Evolutionary conservation across 2,797 vertebrate genomes (phyloP).

Genomic region (Melanogrammus aeglefinus): DNA sequence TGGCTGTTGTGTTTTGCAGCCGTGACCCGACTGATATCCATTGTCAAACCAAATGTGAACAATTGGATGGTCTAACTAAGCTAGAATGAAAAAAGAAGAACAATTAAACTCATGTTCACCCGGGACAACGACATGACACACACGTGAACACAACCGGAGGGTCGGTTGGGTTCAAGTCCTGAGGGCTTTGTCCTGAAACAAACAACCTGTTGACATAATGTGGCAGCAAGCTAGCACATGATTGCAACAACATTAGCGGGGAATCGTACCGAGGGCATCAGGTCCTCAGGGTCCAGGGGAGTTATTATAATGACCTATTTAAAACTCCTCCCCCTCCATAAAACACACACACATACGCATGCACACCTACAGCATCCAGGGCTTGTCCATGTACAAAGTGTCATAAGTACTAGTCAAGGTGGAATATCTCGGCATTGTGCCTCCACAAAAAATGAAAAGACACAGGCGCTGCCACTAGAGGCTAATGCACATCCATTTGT

Average conservation of each 20-base stretch:
- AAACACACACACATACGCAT: not conserved
- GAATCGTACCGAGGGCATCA: not conserved
- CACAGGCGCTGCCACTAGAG: constrained; percentile 25
- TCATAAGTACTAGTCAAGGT: not conserved
- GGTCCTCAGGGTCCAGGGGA: not conserved
- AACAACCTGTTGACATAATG: not conserved
- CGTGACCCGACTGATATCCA: too few species aligned
- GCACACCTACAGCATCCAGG: not conserved
- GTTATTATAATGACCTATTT: not conserved
- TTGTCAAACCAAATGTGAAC: too few species aligned
- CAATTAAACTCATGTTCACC: too few species aligned
- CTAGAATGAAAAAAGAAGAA: too few species aligned
- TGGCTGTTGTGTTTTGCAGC: too few species aligned
- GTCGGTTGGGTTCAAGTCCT: not conserved
- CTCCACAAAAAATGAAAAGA: not conserved
- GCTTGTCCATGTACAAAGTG: not conserved
- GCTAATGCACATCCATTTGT: constrained; percentile 64
- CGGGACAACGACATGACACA: too few species aligned
- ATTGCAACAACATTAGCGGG: constrained; percentile 1
- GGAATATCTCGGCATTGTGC: not conserved
- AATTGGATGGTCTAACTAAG: too few species aligned
- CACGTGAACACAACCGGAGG: not conserved
- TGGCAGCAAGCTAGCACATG: not conserved
- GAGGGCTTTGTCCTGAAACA: not conserved
- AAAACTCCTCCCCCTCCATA: not conserved